Evolutionary conservation across 2,113 vertebrate species (phyloP), one percentile per base, ranked within the genome.

Genomic region (Hystrix cristata): DNA sequence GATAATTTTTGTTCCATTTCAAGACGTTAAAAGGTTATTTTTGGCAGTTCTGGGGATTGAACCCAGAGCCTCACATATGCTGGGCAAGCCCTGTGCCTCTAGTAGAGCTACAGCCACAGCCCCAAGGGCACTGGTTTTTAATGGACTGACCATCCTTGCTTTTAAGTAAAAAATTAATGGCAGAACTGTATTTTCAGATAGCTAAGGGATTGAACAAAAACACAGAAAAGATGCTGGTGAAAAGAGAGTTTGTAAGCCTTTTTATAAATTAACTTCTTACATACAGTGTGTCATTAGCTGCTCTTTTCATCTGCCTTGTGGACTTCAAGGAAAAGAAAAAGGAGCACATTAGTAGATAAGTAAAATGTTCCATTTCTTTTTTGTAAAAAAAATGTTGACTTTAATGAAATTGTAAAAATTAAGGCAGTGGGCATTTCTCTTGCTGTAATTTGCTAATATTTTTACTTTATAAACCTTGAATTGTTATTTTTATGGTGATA

Each of bases 151-250:
- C 27, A 59, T 83, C 19, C 14, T 95, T 85, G 29, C 48, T 92
- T 92, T 64, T 93, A 81, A 46, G n/a, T 95, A 65, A 96, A 95
- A 94, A 95, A 86, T 76, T 65, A 80, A 29, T 72, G 74, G 6
- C 25, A 91, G 43, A 71, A 55, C 76, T 7, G 2, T 65, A 79
- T 96, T 87, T 97, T 19, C 69, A 93, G 13, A 81, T 51, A 48
- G 51, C 51, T 91, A 55, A 94, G 87, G 46, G 13, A 71, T 53
- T 69, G 57, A 71, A 55, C 31, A 76, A 87, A 85, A 92, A 46
- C 14, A 21, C 19, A 86, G 71, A 62, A 81, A 95, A 86, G 11
- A n/a, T 65, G 59, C 92, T 46, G 29, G 31, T 16, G 18, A 96
- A 83, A 82, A 88, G 65, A 53, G 82, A 84, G 81, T 19, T 1